phyloP scores from a whole-genome alignment of 92 coral and sea anemone genomes.

The Phenganax subtilis region DNA sequence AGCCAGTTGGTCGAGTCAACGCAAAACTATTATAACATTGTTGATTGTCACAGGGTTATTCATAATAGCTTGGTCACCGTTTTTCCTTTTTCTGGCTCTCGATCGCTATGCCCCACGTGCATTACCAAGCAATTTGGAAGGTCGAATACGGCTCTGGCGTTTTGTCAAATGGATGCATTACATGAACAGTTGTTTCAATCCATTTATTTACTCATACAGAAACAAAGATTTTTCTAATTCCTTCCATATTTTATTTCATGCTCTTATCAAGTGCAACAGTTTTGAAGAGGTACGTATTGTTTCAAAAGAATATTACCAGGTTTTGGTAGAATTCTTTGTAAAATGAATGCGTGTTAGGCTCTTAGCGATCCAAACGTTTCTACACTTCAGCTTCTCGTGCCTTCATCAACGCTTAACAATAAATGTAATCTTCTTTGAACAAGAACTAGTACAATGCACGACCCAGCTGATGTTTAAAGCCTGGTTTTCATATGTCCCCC shows the following conservation, averaged over 20 bases:
- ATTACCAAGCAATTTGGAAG: constrained; percentile 42
- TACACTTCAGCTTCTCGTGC: too few relatives aligned
- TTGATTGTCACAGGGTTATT: constrained; percentile 65
- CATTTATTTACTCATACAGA: constrained; percentile 76
- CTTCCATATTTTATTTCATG: constrained; percentile 26
- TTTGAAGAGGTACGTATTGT: constrained; percentile 19
- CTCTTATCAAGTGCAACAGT: constrained; percentile 30
- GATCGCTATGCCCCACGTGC: constrained; percentile 57
- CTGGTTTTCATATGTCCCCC: too few relatives aligned
- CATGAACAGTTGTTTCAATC: constrained; percentile 72
- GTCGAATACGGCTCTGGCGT: constrained; percentile 55
- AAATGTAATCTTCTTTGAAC: too few relatives aligned
- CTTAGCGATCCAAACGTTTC: too few relatives aligned
- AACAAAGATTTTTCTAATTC: constrained; percentile 58
- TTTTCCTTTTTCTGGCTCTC: constrained; percentile 59
- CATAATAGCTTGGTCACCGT: constrained; percentile 72
- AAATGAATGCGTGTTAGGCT: too few relatives aligned
- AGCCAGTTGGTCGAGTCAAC: constrained; percentile 54
- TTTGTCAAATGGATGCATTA: constrained; percentile 86
- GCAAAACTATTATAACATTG: constrained; percentile 65
- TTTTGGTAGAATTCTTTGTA: too few relatives aligned
- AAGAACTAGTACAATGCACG: too few relatives aligned
- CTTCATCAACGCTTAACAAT: too few relatives aligned
- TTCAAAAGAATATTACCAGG: not conserved
- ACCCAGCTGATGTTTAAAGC: too few relatives aligned